These are phyloP conservation scores for Cheracebus regulus DNA, from an alignment of 2,797 vertebrate species.

Conservation along the genomic window DNA sequence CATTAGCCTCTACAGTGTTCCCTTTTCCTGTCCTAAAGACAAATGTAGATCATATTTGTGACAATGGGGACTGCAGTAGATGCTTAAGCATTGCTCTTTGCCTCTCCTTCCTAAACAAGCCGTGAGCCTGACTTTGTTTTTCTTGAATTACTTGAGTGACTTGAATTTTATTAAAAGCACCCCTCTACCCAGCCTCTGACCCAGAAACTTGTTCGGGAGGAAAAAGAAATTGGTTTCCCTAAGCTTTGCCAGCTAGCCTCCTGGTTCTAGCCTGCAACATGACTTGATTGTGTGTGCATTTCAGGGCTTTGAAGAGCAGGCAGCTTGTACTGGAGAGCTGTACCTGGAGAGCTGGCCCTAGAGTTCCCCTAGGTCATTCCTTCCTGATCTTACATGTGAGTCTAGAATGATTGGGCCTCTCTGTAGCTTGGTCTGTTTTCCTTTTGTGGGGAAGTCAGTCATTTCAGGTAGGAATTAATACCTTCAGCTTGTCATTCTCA, in stretches of 20 bases:
- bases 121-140: not conserved
- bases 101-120: not conserved
- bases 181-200: constrained; percentile 7
- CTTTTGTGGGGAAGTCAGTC: not conserved
- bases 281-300: not conserved
- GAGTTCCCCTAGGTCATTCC: not conserved
- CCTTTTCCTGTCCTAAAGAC: not conserved
- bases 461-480: not conserved
- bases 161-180: constrained; percentile 29
- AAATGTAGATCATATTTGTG: constrained; percentile 14
- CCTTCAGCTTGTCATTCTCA: not conserved
- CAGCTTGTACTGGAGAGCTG: not conserved
- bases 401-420: not conserved
- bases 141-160: constrained; percentile 48
- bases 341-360: not conserved
- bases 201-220: constrained; percentile 44
- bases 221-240: constrained; percentile 50
- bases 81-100: not conserved
- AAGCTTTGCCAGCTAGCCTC: not conserved
- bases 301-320: not conserved
- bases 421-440: not conserved
- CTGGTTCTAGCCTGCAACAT: not conserved
- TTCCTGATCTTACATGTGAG: not conserved
- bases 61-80: not conserved
- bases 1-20: not conserved